Conservation (phyloP, 2,888 invertebrate genomes). For the Calameuta pallipes region DNA sequence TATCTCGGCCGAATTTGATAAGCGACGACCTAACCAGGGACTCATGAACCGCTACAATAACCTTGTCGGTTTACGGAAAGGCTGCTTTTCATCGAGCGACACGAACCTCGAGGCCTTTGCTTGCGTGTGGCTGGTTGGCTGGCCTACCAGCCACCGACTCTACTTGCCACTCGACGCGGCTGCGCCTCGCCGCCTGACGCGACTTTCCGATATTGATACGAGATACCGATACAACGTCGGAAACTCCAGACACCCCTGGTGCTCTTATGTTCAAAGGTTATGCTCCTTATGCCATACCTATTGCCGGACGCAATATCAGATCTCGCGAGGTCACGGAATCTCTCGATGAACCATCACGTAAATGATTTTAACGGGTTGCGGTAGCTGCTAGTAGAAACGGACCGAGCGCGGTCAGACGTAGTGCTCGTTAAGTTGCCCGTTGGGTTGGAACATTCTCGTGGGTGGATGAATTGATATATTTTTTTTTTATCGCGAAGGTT, state of each 20-base stretch:
- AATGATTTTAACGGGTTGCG: background rate
- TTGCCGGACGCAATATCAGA: background rate
- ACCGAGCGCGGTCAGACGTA: background rate
- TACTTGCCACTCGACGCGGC: background rate
- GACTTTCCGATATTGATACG: background rate
- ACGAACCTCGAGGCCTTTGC: background rate
- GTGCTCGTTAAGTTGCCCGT: background rate
- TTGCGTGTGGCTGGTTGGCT: background rate
- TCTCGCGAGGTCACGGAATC: background rate
- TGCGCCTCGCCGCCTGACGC: background rate
- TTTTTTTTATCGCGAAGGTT: background rate
- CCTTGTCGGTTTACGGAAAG: background rate
- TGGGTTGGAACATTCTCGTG: background rate
- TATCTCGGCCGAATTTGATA: background rate
- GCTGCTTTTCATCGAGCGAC: background rate
- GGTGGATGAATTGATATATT: background rate
- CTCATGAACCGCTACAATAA: background rate
- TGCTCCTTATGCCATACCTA: background rate
- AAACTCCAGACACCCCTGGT: background rate
- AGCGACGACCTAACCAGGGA: background rate
- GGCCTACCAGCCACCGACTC: background rate
- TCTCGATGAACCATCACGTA: background rate
- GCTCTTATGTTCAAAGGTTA: background rate
- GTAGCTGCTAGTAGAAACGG: background rate
- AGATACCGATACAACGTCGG: background rate